Evolutionary conservation across 2,113 vertebrate species (phyloP).

Genomic region (Suricata suricatta): DNA sequence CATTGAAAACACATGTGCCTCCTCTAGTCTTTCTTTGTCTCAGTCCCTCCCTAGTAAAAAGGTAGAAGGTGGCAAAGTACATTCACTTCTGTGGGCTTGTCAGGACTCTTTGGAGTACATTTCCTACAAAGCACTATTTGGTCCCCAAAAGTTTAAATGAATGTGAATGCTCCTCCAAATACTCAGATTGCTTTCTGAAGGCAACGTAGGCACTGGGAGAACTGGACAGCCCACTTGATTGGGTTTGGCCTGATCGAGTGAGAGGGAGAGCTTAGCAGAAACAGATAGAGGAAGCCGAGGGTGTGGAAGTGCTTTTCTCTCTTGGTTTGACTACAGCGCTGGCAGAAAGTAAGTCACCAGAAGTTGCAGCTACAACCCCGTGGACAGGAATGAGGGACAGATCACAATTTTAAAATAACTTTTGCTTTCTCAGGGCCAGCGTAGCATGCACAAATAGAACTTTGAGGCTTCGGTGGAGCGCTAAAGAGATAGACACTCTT

Average conservation of each 20-base stretch:
- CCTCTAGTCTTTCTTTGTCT: background rate
- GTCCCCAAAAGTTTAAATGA: slow-evolving; percentile 24
- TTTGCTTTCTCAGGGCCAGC: slow-evolving; percentile 73
- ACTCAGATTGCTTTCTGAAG: slow-evolving; percentile 38
- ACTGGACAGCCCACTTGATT: background rate
- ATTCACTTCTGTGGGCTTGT: background rate
- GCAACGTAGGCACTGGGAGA: background rate
- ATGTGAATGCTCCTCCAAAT: slow-evolving; percentile 35
- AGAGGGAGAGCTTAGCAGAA: background rate
- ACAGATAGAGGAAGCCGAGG: background rate
- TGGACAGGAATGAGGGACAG: slow-evolving; percentile 68
- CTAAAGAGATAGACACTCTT: slow-evolving; percentile 83
- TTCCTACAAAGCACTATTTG: background rate
- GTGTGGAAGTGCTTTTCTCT: slow-evolving; percentile 61
- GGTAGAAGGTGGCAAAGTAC: background rate
- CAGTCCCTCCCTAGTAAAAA: background rate
- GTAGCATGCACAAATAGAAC: slow-evolving; percentile 76
- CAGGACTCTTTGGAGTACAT: background rate
- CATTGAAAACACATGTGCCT: background rate
- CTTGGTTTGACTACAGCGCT: slow-evolving; percentile 57
- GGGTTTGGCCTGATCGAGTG: slow-evolving; percentile 12
- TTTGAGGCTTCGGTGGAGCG: slow-evolving; percentile 79
- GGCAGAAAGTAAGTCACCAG: slow-evolving; percentile 58
- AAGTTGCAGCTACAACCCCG: slow-evolving; percentile 59
- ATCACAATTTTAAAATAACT: slow-evolving; percentile 64